Percentiles rank a stretch among this genome's conserved stretches.
These are phyloP conservation scores for Holothuria scabra DNA, from an alignment of 53 echinoderm and acorn worm genomes.

Conservation along the genomic window DNA sequence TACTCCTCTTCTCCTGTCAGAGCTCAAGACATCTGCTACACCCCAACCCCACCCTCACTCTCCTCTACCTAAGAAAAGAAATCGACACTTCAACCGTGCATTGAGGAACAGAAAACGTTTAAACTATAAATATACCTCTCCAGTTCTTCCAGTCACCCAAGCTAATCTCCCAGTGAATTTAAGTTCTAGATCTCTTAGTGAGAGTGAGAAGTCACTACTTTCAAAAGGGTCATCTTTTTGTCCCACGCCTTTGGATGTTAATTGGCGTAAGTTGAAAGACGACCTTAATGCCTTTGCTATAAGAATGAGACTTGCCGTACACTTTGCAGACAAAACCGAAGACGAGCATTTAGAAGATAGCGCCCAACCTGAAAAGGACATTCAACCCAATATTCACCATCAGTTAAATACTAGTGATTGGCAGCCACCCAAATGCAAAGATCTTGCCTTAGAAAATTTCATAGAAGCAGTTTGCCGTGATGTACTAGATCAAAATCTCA, in stretches of 20 bases:
- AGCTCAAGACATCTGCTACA: no score
- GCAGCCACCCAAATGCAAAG: neutral
- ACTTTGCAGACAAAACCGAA: no score
- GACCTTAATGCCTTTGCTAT: neutral
- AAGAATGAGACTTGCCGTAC: neutral
- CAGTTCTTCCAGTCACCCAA: neutral
- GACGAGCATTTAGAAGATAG: no score
- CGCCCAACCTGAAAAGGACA: no score
- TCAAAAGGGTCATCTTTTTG: neutral
- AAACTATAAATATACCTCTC: neutral
- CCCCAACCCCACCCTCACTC: neutral
- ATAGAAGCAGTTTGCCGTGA: no score
- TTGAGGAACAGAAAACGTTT: neutral
- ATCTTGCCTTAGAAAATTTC: neutral
- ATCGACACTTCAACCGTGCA: neutral
- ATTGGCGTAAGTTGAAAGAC: neutral
- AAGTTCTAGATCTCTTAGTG: neutral
- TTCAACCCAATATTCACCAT: no score
- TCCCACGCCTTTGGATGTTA: neutral
- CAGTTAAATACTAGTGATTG: neutral
- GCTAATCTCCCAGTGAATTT: neutral
- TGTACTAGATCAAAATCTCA: no score
- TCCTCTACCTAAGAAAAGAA: no score
- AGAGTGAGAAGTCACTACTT: neutral
- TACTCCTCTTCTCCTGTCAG: no score